These are phyloP conservation scores for Patiria miniata DNA, from an alignment of 35 echinoderm and acorn worm species.

Conservation along the genomic window DNA sequence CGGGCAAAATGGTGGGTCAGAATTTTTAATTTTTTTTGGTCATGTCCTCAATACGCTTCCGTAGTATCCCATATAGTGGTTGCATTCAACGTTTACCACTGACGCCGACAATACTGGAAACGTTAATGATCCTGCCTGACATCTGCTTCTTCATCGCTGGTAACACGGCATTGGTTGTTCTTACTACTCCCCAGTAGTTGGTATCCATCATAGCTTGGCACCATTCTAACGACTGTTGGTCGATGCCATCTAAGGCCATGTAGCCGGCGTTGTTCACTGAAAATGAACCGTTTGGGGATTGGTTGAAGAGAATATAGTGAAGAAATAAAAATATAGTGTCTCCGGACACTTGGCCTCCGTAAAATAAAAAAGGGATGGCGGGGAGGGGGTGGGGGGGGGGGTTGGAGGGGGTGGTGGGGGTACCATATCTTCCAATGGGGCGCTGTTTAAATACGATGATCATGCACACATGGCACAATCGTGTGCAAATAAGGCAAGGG, in stretches of 20 bases:
- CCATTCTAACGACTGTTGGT: constrained; percentile 35
- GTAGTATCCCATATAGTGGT: too few relatives aligned
- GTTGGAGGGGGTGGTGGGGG: too few relatives aligned
- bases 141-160: constrained; percentile 61
- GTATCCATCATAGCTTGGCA: constrained; percentile 60
- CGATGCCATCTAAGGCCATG: constrained; percentile 30
- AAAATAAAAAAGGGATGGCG: too few relatives aligned
- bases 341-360: background rate
- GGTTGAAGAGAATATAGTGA: background rate
- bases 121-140: constrained; percentile 62
- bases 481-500: too few relatives aligned
- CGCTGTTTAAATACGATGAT: too few relatives aligned
- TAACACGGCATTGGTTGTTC: constrained; percentile 55
- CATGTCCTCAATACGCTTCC: too few relatives aligned
- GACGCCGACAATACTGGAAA: constrained; percentile 39
- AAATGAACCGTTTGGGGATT: background rate
- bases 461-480: too few relatives aligned
- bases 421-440: too few relatives aligned
- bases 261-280: constrained; percentile 83
- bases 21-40: too few relatives aligned
- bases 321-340: background rate
- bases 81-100: constrained; percentile 13
- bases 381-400: too few relatives aligned
- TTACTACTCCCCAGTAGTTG: constrained; percentile 69
- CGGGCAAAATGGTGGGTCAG: too few relatives aligned